These are phyloP conservation scores for Phortica variegata DNA, from an alignment of 1,140 invertebrate species.

Conservation along the genomic window DNA sequence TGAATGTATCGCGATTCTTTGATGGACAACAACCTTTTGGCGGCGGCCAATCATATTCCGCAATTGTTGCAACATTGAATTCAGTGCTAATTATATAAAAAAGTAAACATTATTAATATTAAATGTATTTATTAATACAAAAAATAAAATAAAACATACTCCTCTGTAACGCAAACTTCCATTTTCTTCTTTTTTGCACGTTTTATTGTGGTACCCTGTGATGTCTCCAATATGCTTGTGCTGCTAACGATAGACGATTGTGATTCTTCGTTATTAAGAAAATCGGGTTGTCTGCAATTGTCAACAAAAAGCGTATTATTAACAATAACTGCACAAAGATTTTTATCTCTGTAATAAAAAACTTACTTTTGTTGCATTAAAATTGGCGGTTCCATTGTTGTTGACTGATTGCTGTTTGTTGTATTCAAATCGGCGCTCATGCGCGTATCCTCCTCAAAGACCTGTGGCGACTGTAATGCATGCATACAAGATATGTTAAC, in stretches of 20 bases:
- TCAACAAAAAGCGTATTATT: constrained; percentile 16
- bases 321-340: constrained; percentile 23
- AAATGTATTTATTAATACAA: not conserved
- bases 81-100: constrained; percentile 58
- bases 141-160: constrained; percentile 45
- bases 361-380: constrained; percentile 42
- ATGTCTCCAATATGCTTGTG: constrained; percentile 45
- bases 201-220: constrained; percentile 29
- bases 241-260: constrained; percentile 74
- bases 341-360: constrained; percentile 59
- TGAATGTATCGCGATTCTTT: constrained; percentile 71
- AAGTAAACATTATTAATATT: not conserved
- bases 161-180: constrained; percentile 71
- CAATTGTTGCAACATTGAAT: constrained; percentile 82
- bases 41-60: constrained; percentile 92
- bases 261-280: constrained; percentile 73
- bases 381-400: constrained; percentile 48
- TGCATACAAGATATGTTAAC: not conserved
- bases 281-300: constrained; percentile 56
- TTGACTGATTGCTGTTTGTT: constrained; percentile 52
- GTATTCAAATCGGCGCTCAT: constrained; percentile 76
- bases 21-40: constrained; percentile 61
- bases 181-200: constrained; percentile 69
- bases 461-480: constrained; percentile 57
- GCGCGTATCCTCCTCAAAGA: constrained; percentile 82